Base-by-base conservation (phyloP, 2,888 invertebrate genomes). In the Eueremaeus valkanovi region DNA sequence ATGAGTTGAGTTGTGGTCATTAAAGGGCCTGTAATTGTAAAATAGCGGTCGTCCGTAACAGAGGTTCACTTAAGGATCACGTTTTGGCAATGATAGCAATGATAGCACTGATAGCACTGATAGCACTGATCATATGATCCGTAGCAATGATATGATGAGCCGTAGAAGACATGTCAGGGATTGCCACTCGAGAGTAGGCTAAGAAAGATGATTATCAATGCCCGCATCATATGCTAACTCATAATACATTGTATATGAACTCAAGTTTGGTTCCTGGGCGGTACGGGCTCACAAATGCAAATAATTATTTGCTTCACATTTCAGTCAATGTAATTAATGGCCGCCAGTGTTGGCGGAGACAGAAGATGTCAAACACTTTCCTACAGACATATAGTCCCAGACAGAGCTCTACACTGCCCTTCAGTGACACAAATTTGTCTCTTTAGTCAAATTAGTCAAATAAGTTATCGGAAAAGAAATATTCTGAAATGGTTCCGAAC, bases 241-340 rank as follows among this genome's bases (percentile, higher is more conserved):
- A 66, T 66, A 36, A 66, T 66, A n/a, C n/a, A n/a, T n/a, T n/a
- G n/a, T n/a, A 66, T 66, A 66, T 66, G 21, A 66, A 66, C 66
- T 66, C 66, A 66, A 31, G 66, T 66, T 21, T 66, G 66, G 21
- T 36, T 66, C 66, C 66, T 66, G 66, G 66, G 66, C 66, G n/a
- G n/a, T n/a, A n/a, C n/a, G 66, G 66, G 16, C 40, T 18, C 3
- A 61, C 24, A 31, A 31, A 66, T 66, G 66, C 36, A 66, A 66
- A 66, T 66, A 66, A 66, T 66, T 66, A 66, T 66, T 66, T 66
- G 66, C 13, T 66, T 66, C 66, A 40, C 21, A 66, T 66, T 36
- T 36, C n/a, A n/a, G n/a, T 36, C 36, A 66, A 66, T 66, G 66
- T 66, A 66, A 66, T 66, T 66, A 66, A 66, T 66, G 66, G 36